These are phyloP conservation scores for Spongilla lacustris DNA, from an alignment of 37 sponge, comb jelly and placozoan genomes.

Conservation along the genomic window DNA sequence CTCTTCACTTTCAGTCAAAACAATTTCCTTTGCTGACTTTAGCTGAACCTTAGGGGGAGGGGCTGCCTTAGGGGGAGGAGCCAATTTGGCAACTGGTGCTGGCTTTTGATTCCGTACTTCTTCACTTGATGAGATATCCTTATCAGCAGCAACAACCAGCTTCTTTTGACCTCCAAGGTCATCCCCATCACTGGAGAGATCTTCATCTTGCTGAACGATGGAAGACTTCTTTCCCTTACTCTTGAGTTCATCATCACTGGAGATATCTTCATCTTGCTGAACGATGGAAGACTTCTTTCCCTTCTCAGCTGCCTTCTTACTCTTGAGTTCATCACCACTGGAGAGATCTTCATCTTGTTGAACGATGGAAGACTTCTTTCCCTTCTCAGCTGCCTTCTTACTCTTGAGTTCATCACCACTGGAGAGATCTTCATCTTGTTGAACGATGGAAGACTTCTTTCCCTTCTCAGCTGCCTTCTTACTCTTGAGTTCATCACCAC, in stretches of 20 bases:
- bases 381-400: not conserved
- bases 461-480: not conserved
- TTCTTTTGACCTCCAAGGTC: slow-evolving; percentile 4
- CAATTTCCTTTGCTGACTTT: slow-evolving; percentile 61
- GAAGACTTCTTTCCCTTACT: not conserved
- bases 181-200: not conserved
- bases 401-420: not conserved
- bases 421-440: not conserved
- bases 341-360: not conserved
- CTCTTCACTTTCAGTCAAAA: slow-evolving; percentile 63
- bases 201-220: not conserved
- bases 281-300: not conserved
- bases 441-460: not conserved
- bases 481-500: not conserved
- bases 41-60: slow-evolving; percentile 3
- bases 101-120: not conserved
- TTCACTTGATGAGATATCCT: not conserved
- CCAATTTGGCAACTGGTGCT: not conserved
- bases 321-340: not conserved
- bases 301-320: not conserved
- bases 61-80: not conserved
- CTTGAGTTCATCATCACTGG: not conserved
- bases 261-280: not conserved
- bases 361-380: not conserved
- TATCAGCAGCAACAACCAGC: not conserved